A percentile compares a stretch with the other conserved stretches of the same genome.
Evolutionary conservation across 2,888 invertebrate genomes (phyloP).

Genomic region (Chaetogeoica ovagalla): DNA sequence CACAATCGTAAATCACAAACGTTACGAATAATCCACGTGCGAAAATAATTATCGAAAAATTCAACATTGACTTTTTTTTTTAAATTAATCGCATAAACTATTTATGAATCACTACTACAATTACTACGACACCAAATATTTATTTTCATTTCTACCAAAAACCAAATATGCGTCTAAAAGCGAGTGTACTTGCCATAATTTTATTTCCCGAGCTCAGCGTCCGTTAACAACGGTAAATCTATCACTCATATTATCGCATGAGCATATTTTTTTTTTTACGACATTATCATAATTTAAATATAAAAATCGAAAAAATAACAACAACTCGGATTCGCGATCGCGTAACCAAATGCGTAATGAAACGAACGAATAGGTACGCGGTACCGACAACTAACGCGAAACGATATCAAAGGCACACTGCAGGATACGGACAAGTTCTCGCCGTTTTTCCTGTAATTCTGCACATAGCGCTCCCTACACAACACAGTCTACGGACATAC

Average conservation of each 20-base stretch:
- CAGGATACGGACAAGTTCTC: conserved; percentile 24
- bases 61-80: neutral
- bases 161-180: neutral
- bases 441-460: conserved; percentile 27
- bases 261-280: neutral
- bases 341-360: conserved; percentile 10
- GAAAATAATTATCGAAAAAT: neutral
- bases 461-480: conserved; percentile 41
- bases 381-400: conserved; percentile 10
- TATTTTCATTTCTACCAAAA: neutral
- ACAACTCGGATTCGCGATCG: neutral
- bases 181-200: conserved; percentile 15
- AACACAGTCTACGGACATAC: conserved; percentile 9
- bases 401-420: conserved; percentile 32
- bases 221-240: neutral
- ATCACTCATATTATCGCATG: conserved; percentile 12
- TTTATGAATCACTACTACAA: neutral
- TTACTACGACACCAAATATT: neutral
- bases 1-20: neutral
- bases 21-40: neutral
- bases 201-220: neutral
- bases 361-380: neutral
- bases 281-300: neutral
- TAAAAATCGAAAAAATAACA: too few species aligned
- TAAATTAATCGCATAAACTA: neutral